Evolutionary conservation across 2,888 invertebrate species (phyloP).

Genomic region (Noctua pronuba): DNA sequence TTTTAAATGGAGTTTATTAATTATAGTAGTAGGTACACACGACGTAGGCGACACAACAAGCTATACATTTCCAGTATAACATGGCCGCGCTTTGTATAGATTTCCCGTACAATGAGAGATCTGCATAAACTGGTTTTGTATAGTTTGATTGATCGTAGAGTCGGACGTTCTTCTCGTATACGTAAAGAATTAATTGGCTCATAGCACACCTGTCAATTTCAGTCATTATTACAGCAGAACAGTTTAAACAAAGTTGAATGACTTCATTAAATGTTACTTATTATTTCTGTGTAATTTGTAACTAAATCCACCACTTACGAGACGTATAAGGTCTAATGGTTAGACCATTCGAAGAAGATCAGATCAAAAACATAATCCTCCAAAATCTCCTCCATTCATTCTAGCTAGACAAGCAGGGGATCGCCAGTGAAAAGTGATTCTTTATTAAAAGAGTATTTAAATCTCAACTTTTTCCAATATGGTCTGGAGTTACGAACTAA

Average conservation of each 20-base stretch:
- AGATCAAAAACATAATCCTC: constrained; percentile 33
- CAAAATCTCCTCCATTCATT: constrained; percentile 14
- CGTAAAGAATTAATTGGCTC: neutral
- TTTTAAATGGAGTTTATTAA: neutral
- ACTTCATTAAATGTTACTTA: neutral
- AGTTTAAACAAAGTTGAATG: neutral
- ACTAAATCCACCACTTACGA: neutral
- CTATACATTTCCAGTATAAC: too few species aligned
- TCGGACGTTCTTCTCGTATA: too few species aligned
- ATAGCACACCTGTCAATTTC: neutral
- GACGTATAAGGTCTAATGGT: neutral
- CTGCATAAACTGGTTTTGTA: neutral
- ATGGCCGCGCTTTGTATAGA: too few species aligned
- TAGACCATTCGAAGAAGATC: constrained; percentile 6
- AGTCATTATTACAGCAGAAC: neutral
- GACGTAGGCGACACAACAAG: too few species aligned
- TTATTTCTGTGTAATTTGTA: constrained; percentile 6
- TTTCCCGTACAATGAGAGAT: neutral
- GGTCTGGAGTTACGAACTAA: constrained; percentile 51
- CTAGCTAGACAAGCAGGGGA: constrained; percentile 16
- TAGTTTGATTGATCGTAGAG: neutral
- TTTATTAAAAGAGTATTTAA: constrained; percentile 37
- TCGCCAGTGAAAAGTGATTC: constrained; percentile 8
- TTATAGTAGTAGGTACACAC: neutral
- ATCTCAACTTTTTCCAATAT: constrained; percentile 59